Base-by-base conservation (phyloP, 2,888 invertebrate species). In the Drosophila mettleri region DNA sequence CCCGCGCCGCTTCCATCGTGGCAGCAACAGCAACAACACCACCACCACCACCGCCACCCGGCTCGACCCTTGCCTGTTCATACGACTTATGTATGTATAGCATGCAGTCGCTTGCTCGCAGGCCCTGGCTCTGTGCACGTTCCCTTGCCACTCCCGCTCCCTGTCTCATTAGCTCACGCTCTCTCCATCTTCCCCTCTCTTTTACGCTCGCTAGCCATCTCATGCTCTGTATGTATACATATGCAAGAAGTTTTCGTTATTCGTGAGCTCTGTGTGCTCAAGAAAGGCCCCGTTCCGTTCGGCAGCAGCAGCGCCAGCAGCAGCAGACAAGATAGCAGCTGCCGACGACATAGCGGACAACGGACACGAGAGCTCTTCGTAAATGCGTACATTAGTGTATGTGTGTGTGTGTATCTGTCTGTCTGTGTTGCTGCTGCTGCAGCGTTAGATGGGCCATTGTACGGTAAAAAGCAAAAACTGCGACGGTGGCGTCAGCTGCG, bases 271-370 rank as follows among this genome's bases (percentile, higher is more conserved):
- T 51, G 66, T 51, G 77, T 74, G 65, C 67, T 84, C 67, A 88
- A 88, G 84, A 84, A 78, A 84, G 90, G 90, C 90, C 91, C 90
- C 90, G 91, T 71, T 90, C 83, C 90, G 74, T 69, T 55, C 57
- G 52, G 55, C 59, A 63, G 74, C 69, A 54, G 68, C 49, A 61
- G 61, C 69, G 20, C 51, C 72, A 36, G 67, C 74, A 52, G 61
- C 70, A 48, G 69, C 63, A 79, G 70, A 63, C 78, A 74, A 78
- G 74, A 74, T 69, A 75, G 58, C 75, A 78, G 75, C 78, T 78
- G 74, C 78, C 66, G 72, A 71, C 67, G 72, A 61, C 54, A 41
- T 29, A 39, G 58, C 62, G 60, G 73, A 61, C 52, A 52, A 55
- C 71, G 58, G 52, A 46, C 76, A 70, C 74, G 74, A 75, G 71